Conservation (phyloP, 2,888 invertebrate species). For the Melipona bicolor region DNA sequence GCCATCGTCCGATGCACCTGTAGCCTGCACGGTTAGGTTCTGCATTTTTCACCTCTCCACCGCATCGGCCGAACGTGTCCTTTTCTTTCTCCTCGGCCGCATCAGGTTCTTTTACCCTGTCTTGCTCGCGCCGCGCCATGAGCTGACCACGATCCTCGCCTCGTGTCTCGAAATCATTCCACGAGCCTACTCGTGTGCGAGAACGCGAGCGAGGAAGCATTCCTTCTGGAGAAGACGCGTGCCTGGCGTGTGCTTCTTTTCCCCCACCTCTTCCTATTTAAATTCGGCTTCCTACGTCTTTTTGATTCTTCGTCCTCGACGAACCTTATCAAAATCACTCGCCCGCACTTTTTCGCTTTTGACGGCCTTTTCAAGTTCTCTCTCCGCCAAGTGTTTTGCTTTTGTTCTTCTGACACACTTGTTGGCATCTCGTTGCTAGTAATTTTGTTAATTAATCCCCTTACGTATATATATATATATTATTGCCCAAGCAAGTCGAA, state of each 20-base stretch:
- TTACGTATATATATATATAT: not conserved
- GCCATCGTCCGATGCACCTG: slow-evolving; percentile 76
- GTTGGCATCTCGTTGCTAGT: not conserved
- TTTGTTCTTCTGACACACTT: not conserved
- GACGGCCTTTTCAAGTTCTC: too few species aligned
- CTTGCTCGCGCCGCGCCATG: slow-evolving; percentile 25
- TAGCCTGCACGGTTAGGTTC: slow-evolving; percentile 74
- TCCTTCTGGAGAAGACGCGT: slow-evolving; percentile 74
- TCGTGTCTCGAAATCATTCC: slow-evolving; percentile 65
- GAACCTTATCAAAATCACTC: not conserved
- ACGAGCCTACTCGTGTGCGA: slow-evolving; percentile 61
- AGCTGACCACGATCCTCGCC: slow-evolving; percentile 34
- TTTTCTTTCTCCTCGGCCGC: slow-evolving; percentile 38
- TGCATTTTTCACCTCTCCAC: slow-evolving; percentile 73
- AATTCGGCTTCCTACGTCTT: slow-evolving; percentile 40
- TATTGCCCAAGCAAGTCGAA: not conserved
- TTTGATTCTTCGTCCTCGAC: slow-evolving; percentile 17
- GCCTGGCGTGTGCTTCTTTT: slow-evolving; percentile 76
- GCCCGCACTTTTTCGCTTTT: too few species aligned
- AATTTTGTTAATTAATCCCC: not conserved
- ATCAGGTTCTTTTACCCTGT: slow-evolving; percentile 56
- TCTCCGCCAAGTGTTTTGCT: not conserved
- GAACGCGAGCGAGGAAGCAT: slow-evolving; percentile 52
- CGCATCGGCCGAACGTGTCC: slow-evolving; percentile 35
- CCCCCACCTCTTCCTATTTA: slow-evolving; percentile 57